Evolutionary conservation across 2,888 invertebrate genomes (phyloP).

Genomic region (Ellobium chinense): DNA sequence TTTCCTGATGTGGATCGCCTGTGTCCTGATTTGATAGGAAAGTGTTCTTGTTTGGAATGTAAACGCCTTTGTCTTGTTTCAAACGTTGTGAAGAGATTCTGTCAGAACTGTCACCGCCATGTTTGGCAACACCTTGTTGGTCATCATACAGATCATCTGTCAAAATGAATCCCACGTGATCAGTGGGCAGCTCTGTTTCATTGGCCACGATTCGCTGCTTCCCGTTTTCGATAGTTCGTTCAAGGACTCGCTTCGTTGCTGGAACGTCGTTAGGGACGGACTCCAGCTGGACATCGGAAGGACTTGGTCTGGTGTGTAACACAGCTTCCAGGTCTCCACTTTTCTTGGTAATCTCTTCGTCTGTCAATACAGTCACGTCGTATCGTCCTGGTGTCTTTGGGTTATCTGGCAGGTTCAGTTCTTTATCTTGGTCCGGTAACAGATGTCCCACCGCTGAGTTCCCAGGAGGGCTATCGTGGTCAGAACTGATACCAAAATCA

Average conservation of each 20-base stretch:
- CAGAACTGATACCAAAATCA: background rate
- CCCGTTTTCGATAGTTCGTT: conserved; percentile 1
- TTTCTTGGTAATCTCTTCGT: conserved; percentile 17
- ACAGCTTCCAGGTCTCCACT: background rate
- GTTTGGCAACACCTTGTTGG: background rate
- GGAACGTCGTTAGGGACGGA: background rate
- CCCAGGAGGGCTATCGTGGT: background rate
- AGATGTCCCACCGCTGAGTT: background rate
- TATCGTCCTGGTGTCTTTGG: background rate
- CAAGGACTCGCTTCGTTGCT: background rate
- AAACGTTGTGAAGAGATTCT: too few species aligned
- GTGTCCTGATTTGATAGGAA: background rate
- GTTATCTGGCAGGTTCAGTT: background rate
- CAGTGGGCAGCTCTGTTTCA: background rate
- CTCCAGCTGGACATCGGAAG: too few species aligned
- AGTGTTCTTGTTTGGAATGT: background rate
- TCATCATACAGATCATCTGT: conserved; percentile 17
- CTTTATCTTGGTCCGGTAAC: background rate
- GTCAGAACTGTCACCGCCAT: background rate
- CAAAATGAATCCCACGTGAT: conserved; percentile 11
- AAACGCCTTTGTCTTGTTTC: too few species aligned
- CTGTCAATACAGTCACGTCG: conserved; percentile 17
- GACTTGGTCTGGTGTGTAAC: background rate
- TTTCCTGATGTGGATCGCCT: background rate
- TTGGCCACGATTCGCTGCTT: background rate